Base-by-base conservation (phyloP, 2,888 invertebrate species). In the Perizoma affinitatum region DNA sequence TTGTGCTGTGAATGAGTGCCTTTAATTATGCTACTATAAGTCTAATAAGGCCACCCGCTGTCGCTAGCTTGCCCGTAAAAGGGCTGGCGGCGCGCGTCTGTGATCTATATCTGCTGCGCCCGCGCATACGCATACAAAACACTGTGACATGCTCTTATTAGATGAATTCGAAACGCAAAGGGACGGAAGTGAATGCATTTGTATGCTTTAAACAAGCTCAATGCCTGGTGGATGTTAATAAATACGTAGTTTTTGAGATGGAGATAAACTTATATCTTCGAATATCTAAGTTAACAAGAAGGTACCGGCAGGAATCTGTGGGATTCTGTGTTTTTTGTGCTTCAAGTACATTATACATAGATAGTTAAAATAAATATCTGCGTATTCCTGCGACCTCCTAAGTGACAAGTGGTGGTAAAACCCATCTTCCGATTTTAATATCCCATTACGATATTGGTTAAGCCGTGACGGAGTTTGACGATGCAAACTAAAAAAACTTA, bases 81-180 rank as follows among this genome's bases (percentile, higher is more conserved):
- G 83, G 86, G 72, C 67, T 68, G 70, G 76, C 79, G 82, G 81
- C 74, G 69, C 71, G 72, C 73, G 68, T 63, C 66, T 80, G 66
- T 79, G 83, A 84, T 84, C 83, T 81, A 75, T 80, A 82, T 81
- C 80, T 43, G 44, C 44, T 72, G 80, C 63, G 61, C 58, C n/a
- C 69, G 77, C 77, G 78, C 69, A 67, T 70, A 70, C 72, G 73
- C 78, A 76, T 72, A 68, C 71, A 58, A 63, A 54, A 51, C 38
- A 43, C 51, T 48, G 51, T 51, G 60, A 57, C 60, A 64, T 42
- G 35, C 57, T 40, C 54, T 53, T 45, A 60, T 54, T 40, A 54
- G 56, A 57, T 54, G 49, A 56, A 55, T 58, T 55, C 54, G 57
- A 52, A 42, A 55, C 45, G 43, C 51, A 46, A 52, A 43, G 54